Evolutionary conservation across 92 coral and sea anemone genomes (phyloP).

Genomic region (Palythoa grandiflora): DNA sequence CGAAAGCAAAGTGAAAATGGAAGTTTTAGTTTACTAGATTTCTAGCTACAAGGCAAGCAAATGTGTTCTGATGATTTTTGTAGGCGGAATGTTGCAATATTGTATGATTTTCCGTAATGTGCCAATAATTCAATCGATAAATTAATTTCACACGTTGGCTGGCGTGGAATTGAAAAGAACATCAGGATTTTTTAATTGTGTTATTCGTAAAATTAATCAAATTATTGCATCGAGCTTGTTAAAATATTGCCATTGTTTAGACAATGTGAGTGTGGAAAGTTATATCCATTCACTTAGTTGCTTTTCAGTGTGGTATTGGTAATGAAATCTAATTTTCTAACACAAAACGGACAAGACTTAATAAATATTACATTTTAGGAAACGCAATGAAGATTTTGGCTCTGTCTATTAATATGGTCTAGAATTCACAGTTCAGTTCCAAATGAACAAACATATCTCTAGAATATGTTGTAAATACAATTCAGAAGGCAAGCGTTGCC

Average conservation of each 20-base stretch:
- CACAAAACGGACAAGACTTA: background rate
- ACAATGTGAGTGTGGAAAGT: background rate
- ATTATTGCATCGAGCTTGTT: background rate
- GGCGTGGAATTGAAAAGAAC: constrained; percentile 42
- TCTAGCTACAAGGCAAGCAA: background rate
- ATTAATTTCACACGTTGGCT: constrained; percentile 25
- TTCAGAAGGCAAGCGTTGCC: constrained; percentile 37
- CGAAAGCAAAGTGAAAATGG: background rate
- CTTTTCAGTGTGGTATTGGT: background rate
- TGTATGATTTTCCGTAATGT: constrained; percentile 1
- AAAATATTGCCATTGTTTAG: background rate
- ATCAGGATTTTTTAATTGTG: constrained; percentile 21
- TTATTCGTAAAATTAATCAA: background rate
- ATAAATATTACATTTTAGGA: background rate
- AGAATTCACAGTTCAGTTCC: background rate
- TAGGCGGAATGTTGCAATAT: constrained; percentile 17
- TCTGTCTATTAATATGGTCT: background rate
- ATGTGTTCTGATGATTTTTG: background rate
- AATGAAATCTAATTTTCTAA: background rate
- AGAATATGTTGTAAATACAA: constrained; percentile 12
- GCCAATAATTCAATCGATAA: constrained; percentile 29
- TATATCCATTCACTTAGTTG: background rate
- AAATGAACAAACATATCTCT: constrained; percentile 19
- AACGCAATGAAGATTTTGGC: background rate
- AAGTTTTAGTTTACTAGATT: background rate